These are phyloP conservation scores for Drosophila helvetica DNA, from an alignment of 2,888 invertebrate species.

Conservation along the genomic window DNA sequence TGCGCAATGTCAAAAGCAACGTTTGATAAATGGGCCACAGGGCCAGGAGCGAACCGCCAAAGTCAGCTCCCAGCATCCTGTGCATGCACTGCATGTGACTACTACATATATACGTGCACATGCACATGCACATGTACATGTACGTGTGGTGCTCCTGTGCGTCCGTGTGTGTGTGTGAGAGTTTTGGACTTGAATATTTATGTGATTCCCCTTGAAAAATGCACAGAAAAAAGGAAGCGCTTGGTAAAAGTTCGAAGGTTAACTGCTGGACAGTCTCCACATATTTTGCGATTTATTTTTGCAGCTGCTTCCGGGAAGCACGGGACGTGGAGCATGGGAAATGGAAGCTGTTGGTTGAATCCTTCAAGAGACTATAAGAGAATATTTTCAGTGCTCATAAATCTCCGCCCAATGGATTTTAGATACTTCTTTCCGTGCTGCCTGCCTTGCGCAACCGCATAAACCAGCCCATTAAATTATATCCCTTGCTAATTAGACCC, in stretches of 20 bases:
- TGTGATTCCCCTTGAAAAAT: slow-evolving; percentile 56
- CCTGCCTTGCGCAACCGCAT: neutral
- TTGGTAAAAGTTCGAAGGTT: slow-evolving; percentile 33
- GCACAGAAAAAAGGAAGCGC: slow-evolving; percentile 9
- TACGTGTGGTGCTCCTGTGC: slow-evolving; percentile 36
- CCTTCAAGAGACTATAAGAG: slow-evolving; percentile 3
- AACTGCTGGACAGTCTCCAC: slow-evolving; percentile 45
- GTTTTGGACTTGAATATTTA: slow-evolving; percentile 63
- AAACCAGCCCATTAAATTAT: slow-evolving; percentile 34
- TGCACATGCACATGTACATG: neutral
- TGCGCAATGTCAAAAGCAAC: slow-evolving; percentile 75
- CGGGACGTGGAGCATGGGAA: slow-evolving; percentile 11
- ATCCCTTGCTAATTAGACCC: slow-evolving; percentile 49
- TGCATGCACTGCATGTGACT: slow-evolving; percentile 16
- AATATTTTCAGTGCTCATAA: slow-evolving; percentile 19
- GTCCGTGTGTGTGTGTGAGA: slow-evolving; percentile 10
- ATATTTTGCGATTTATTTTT: slow-evolving; percentile 30
- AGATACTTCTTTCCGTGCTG: slow-evolving; percentile 10
- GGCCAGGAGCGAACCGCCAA: slow-evolving; percentile 44
- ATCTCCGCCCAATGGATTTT: slow-evolving; percentile 37
- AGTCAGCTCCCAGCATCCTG: slow-evolving; percentile 24
- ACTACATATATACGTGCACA: neutral
- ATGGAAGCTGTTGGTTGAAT: neutral
- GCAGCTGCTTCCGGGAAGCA: slow-evolving; percentile 43
- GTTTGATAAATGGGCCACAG: slow-evolving; percentile 68